Base-by-base conservation (phyloP, 2,113 vertebrate genomes). In the Pangasianodon gigas region DNA sequence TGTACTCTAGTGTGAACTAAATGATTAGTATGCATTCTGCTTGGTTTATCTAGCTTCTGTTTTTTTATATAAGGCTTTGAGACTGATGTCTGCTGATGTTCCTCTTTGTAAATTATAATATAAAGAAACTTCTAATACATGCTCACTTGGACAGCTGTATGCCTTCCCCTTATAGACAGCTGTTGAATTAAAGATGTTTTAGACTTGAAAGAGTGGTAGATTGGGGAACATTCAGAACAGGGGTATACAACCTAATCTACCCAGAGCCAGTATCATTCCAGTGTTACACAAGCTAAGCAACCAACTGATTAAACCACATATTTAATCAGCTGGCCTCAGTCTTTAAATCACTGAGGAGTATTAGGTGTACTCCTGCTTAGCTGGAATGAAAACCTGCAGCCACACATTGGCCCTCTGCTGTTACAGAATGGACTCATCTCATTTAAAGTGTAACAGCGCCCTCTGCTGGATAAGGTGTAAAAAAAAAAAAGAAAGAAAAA, bases 381-480 rank as follows among this genome's bases (percentile, higher is more conserved):
- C 24, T 79, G 44, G 0, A 26, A 79, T 79, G 44, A 79, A 48
- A 48, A 75, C 71, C 41, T 75, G 19, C 71, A 44, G 2, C 71
- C n/a, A 69, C 18, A 41, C 44, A 79, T 5, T 51, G 46, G 46
- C 11, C 19, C 41, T 24, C 19, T 79, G 44, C 75, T 44, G 24
- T 7, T 81, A 4, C 37, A 46, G 41, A 11, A 2, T 46, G 48
- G 6, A 16, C 26, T n/a, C 5, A 29, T 81, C 16, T 81, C 0
- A 84, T 90, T 26, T 29, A 54, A 32, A 4, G 75, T 87, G 85
- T 83, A 92, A 86, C 62, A 93, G 89, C 89, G 93, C 91, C 94
- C 92, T 90, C 93, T 93, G 80, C 82, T 92, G 94, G 91, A 37
- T n/a, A 87, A 24, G 0, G 46, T 41, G 16, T 41, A 18, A 71